Evolutionary conservation across 2,113 vertebrate species (phyloP).

Genomic region (Calidris pygmaea): DNA sequence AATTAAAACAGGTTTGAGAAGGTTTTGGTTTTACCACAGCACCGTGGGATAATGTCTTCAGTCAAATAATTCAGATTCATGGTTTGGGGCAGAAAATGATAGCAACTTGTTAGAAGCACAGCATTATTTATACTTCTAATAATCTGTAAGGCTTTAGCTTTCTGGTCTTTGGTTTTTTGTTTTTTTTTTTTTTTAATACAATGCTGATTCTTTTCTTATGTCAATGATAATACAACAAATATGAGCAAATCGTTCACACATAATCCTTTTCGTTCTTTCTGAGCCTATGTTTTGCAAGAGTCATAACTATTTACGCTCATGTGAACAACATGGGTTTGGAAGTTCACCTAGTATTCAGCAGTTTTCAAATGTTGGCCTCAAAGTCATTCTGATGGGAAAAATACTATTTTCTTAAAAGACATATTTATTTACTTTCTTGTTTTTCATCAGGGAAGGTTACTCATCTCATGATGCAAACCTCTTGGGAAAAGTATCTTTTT

Average conservation of each 20-base stretch:
- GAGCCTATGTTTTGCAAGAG: background rate
- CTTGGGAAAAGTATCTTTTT: constrained; percentile 43
- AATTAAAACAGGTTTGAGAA: background rate
- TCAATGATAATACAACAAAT: background rate
- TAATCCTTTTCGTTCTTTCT: background rate
- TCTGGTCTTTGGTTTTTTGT: background rate
- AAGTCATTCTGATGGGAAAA: background rate
- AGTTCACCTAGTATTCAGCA: background rate
- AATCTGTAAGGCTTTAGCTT: background rate
- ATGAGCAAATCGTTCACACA: background rate
- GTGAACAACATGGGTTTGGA: background rate
- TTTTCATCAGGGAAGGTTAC: constrained; percentile 35
- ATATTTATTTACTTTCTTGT: background rate
- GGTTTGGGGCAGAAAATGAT: background rate
- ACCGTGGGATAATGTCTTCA: background rate
- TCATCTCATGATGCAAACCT: constrained; percentile 42
- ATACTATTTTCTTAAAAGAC: background rate
- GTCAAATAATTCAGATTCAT: background rate
- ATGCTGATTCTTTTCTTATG: background rate
- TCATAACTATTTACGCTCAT: background rate
- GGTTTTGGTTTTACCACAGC: background rate
- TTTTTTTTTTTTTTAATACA: background rate
- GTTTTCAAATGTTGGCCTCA: background rate
- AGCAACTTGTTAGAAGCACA: background rate
- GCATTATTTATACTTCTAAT: background rate